Evolutionary conservation across 1,140 invertebrate species (phyloP), one percentile per base, ranked within the genome.

Genomic region (Drosophila nikananu): DNA sequence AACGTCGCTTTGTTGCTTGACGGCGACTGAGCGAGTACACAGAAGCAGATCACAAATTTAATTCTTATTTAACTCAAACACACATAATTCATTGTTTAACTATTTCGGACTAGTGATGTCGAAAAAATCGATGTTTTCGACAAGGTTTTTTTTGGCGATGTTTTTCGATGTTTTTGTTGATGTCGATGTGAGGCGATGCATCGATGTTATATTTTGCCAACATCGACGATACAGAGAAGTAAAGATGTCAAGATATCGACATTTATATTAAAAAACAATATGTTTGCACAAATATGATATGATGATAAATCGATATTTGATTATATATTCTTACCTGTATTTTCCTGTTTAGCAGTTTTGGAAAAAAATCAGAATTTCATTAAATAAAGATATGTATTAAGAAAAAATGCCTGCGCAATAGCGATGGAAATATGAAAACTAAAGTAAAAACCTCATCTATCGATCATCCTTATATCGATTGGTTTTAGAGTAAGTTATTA

Each of bases 11-110:
- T 57, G 54, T 58, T 58, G 55, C 55, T 57, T 57, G 54, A 57
- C 35, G 54, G 54, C 54, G 54, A 57, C 55, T 58, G 17, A 25
- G 15, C 37, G 37, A 41, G 17, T 37, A 58, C 55, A 66, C 64
- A 62, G 41, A 41, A 66, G 60, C 64, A 44, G 41, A 66, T 63
- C 32, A 66, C 64, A 64, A 27, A 63, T 32, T 63, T 41, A 64
- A 46, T 63, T 66, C 63, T 64, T 46, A 46, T 63, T 61, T 46
- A 66, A 62, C 59, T 66, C 59, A 46, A 64, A 57, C 54, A 66
- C 58, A 63, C 59, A 63, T 66, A 66, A 30, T 66, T 63, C 61
- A 66, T 66, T 66, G 54, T 57, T 55, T 57, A 57, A 57, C 54
- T 57, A 57, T 57, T 52, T 55, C 54, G 54, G 54, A 57, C 52